Evolutionary conservation across 1,140 invertebrate genomes (phyloP), one percentile per base, ranked within the genome.

Genomic region (Rhizoglyphus robini): DNA sequence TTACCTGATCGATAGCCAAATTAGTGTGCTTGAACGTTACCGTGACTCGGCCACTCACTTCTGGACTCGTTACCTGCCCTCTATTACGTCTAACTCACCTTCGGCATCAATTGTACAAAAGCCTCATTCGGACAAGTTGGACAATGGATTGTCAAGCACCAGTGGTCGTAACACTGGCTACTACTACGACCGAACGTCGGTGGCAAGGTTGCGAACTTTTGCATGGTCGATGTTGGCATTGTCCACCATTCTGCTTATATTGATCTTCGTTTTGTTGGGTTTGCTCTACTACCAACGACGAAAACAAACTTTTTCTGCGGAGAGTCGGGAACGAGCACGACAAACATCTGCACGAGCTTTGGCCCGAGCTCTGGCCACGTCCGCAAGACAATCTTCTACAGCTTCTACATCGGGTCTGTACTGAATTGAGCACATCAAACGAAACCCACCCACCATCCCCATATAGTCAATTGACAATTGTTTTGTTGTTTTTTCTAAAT

Each of bases 191-290:
- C 15, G 3, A n/a, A 67, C 63, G 32, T 48, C 46, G 13, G 38
- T 69, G 15, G n/a, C 58, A 46, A 18, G 27, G 36, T 27, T 60
- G 27, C 58, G 58, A n/a, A 71, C 71, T n/a, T 57, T 72, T 5
- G 70, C 71, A 36, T 72, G 68, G 67, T 66, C 71, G 11, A 72
- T 72, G 71, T 61, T 72, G 1, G 68, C 69, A 29, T 66, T 72
- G 11, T 67, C 67, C 0, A 46, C 70, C 13, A 66, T 68, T 4
- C 47, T 72, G 34, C 32, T 71, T 23, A 58, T 72, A 2, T 36
- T 71, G 31, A 70, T 72, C 13, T 49, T 67, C 13, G 63, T 71
- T 13, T 31, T 72, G 27, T 57, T 72, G 30, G 65, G 61, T 31
- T 65, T 72, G 8, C 31, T 72, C 4, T 71, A 70, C 54, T 66